phyloP scores from a whole-genome alignment of 1,140 invertebrate genomes.

The Leptestheria dahalacensis region DNA sequence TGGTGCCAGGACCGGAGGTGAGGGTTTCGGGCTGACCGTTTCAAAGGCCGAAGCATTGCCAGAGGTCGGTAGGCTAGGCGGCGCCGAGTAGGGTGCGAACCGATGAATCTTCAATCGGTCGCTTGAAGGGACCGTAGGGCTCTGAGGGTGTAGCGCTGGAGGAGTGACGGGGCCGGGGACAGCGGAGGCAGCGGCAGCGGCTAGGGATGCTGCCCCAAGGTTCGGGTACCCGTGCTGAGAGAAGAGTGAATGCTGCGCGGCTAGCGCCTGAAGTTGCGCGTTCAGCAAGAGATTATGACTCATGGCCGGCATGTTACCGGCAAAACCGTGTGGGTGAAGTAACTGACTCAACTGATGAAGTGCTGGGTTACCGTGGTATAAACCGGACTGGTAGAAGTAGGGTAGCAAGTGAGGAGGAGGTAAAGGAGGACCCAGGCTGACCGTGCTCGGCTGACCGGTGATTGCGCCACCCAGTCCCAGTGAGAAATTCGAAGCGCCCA shows the following conservation, averaged over 20 bases:
- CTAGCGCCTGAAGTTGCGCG: constrained; percentile 51
- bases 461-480: constrained; percentile 18
- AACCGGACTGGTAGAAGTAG: constrained; percentile 67
- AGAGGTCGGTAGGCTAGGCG: constrained; percentile 24
- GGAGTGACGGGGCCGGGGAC: constrained; percentile 18
- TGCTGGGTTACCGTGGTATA: constrained; percentile 44
- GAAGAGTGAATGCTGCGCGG: constrained; percentile 61
- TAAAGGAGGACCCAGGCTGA: constrained; percentile 69
- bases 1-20: constrained; percentile 36
- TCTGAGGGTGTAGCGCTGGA: constrained; percentile 14
- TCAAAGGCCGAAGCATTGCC: constrained; percentile 16
- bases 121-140: constrained; percentile 17
- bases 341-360: constrained; percentile 39
- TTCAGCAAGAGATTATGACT: constrained; percentile 64
- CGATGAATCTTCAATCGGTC: constrained; percentile 44
- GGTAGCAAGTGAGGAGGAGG: constrained; percentile 63
- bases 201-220: constrained; percentile 28
- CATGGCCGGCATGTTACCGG: constrained; percentile 26
- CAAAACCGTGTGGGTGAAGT: constrained; percentile 39
- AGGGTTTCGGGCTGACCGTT: constrained; percentile 31
- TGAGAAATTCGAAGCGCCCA: neutral
- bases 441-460: constrained; percentile 44
- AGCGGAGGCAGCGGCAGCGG: constrained; percentile 18
- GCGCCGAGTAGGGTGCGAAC: constrained; percentile 63
- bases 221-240: constrained; percentile 34